Evolutionary conservation across 2,888 invertebrate species (phyloP), one percentile per base, ranked within the genome.

Genomic region (Trilocha varians): DNA sequence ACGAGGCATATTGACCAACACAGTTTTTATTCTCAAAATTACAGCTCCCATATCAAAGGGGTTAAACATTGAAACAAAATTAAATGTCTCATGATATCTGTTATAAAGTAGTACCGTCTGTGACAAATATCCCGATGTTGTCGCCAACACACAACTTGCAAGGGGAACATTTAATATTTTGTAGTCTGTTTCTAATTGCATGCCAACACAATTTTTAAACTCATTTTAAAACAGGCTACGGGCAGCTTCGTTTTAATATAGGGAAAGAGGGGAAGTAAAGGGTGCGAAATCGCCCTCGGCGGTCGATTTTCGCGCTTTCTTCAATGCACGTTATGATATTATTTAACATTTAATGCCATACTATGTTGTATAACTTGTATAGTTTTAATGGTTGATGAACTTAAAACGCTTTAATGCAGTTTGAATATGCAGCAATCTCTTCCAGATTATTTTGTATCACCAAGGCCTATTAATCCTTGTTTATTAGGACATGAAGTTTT

Each of bases 121-220:
- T 74, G 65, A 74, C 74, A 68, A 72, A 76, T 71, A 62, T 59
- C 49, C 18, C 42, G 45, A 51, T 53, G 49, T 46, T 72, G 71
- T 55, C 51, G 50, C 48, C 58, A 66, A 68, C 73, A 70, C 57
- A 59, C 64, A 62, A 49, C 47, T 46, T 55, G 47, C 55, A 55
- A 63, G 71, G 77, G 76, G 70, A 62, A 63, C 59, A 70, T 77
- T 78, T 75, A 75, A 75, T 74, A 77, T 71, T 74, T 72, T 70
- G 65, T 65, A 65, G 69, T 70, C 75, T 77, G 77, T 70, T 73
- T 69, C 70, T 74, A 78, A 78, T 77, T 75, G 75, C 74, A 44
- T 53, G 47, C 59, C 64, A 65, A 65, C 61, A 58, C 61, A 58
- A 61, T 56, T 66, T 25, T 55, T 55, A 53, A 50, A 52, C 41